Evolutionary conservation across 1,140 invertebrate genomes (phyloP).

Genomic region (Zelostemma sp.): DNA sequence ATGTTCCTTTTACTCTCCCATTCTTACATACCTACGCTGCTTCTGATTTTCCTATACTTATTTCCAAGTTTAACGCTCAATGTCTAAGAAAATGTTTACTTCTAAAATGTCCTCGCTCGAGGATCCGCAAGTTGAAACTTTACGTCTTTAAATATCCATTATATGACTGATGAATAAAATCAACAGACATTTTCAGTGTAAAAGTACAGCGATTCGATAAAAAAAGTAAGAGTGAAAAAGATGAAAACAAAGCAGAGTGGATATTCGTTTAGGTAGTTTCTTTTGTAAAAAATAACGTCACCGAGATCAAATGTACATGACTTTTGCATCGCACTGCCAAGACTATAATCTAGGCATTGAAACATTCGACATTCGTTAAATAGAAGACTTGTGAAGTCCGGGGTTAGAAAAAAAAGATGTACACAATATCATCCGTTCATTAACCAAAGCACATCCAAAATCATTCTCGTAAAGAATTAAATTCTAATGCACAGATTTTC

Average conservation of each 20-base stretch:
- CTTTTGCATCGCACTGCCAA: not conserved
- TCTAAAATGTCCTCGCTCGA: not conserved
- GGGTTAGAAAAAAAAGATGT: not conserved
- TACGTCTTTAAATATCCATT: not conserved
- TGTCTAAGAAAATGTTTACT: not conserved
- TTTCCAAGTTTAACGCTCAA: no score
- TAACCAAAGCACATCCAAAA: not conserved
- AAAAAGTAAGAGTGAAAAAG: no score
- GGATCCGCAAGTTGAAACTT: not conserved
- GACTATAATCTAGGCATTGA: not conserved
- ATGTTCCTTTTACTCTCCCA: not conserved
- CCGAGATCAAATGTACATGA: slow-evolving; percentile 3
- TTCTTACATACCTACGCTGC: no score
- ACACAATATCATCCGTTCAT: not conserved
- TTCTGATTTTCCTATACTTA: no score
- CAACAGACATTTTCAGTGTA: not conserved
- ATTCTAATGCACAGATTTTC: not conserved
- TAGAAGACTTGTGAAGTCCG: not conserved
- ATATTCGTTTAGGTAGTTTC: not conserved
- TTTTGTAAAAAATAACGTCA: slow-evolving; percentile 2
- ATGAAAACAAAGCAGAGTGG: no score
- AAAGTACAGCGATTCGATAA: not conserved
- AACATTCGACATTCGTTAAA: no score
- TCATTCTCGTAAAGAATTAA: not conserved
- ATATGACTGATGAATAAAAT: no score